Evolutionary conservation across 2,113 vertebrate genomes (phyloP), one percentile per base, ranked within the genome.

Genomic region (Eidolon helvum): DNA sequence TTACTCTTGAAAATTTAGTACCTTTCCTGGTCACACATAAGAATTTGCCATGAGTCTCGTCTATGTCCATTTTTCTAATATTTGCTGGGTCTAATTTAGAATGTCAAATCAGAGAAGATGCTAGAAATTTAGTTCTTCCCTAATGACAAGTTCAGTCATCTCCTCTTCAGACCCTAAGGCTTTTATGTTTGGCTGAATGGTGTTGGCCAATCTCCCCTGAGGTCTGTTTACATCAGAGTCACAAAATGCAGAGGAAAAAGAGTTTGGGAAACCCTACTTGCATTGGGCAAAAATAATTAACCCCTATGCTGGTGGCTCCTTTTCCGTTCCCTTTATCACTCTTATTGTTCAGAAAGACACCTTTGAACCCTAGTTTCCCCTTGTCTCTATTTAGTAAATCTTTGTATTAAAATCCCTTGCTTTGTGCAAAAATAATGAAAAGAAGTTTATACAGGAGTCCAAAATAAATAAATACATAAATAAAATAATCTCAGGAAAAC

Each of bases 351-450:
- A 87, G 10, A 85, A 63, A 84, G n/a, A 71, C 2, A 75, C 26
- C 15, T 43, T 38, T 72, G 35, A 97, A 40, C 7, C 38, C 15
- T 18, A 19, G 40, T n/a, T 83, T 79, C 50, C 26, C 38, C 65
- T 2, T 30, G 3, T 40, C 53, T 40, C 21, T 61, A 16, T 59
- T 78, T 68, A 57, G 14, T 33, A 35, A 4, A 74, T 38, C 7
- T 43, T 93, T 95, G 10, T 24, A 72, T 28, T 90, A 15, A 61
- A 95, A 93, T 57, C 1, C 1, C 71, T 66, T 26, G 15, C 16
- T 55, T 87, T 84, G 88, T 55, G 65, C 10, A 91, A 95, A 97
- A 90, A 45, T 53, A 75, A 94, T 66, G 33, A 53, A 65, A 94
- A 65, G 0, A 35, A 1, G 1, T 94, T 74, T 92, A 4, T 40